Evolutionary conservation across 2,113 vertebrate species (phyloP).

Genomic region (Columbina picui): DNA sequence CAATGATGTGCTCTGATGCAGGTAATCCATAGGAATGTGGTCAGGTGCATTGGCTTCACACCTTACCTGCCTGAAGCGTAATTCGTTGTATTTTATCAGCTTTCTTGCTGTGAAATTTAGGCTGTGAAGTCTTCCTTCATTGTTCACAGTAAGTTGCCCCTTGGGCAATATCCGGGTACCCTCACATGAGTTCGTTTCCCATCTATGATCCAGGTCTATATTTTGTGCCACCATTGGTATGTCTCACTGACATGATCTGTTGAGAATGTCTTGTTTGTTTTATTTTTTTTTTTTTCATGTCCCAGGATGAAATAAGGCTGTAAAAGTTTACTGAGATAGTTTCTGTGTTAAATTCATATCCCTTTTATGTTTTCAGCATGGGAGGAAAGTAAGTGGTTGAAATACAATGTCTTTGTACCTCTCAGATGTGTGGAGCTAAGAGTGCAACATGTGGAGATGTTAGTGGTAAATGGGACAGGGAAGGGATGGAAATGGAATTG

Average conservation of each 20-base stretch:
- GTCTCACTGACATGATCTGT: not conserved
- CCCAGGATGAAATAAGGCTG: not conserved
- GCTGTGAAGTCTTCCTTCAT: not conserved
- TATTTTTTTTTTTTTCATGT: not conserved
- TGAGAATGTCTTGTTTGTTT: not conserved
- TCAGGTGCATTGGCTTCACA: not conserved
- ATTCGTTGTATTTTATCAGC: not conserved
- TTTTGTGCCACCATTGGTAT: not conserved
- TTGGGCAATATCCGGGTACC: not conserved
- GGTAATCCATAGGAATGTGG: not conserved
- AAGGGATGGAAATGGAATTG: not conserved
- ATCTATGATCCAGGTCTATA: not conserved
- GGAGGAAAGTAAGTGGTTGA: not conserved
- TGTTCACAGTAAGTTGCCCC: not conserved
- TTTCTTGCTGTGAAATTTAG: not conserved
- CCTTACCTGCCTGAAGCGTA: not conserved
- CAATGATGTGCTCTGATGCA: not conserved
- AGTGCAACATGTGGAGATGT: not conserved
- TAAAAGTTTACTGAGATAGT: not conserved
- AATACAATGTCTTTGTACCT: not conserved
- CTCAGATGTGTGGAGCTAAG: not conserved
- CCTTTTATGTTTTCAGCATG: not conserved
- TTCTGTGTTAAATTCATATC: not conserved
- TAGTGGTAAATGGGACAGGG: not conserved
- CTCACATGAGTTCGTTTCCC: accelerated